Evolutionary conservation across 1,140 invertebrate genomes (phyloP).

Genomic region (Heliconius eleuchia): DNA sequence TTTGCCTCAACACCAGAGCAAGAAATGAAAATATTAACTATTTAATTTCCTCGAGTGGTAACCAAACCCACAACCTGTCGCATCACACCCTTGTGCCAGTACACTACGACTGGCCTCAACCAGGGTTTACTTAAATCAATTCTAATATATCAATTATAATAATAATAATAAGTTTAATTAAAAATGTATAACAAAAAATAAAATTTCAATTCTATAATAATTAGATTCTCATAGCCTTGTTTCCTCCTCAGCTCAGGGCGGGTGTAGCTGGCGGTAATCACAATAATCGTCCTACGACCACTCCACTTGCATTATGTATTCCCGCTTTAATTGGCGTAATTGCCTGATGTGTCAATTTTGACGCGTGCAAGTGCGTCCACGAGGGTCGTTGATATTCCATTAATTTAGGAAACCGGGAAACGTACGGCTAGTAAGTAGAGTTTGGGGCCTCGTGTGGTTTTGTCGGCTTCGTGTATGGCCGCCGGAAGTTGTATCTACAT

Average conservation of each 20-base stretch:
- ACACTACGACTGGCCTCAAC: too few relatives aligned
- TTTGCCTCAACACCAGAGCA: too few relatives aligned
- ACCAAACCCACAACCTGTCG: too few relatives aligned
- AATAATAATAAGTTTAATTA: too few relatives aligned
- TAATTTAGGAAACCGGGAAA: conserved; percentile 49
- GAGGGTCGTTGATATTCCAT: conserved; percentile 55
- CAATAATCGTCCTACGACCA: conserved; percentile 20
- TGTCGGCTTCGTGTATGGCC: conserved; percentile 44
- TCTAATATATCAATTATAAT: too few relatives aligned
- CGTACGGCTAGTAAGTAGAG: conserved; percentile 45
- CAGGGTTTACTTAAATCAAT: too few relatives aligned
- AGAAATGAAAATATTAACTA: too few relatives aligned
- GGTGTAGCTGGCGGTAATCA: conserved; percentile 12
- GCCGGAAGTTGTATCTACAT: conserved; percentile 39
- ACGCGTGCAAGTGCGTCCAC: conserved; percentile 30
- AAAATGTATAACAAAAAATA: too few relatives aligned
- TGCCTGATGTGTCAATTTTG: conserved; percentile 35
- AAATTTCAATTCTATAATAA: neutral
- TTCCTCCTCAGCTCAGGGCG: neutral
- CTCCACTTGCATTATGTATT: conserved; percentile 24
- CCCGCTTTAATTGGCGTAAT: conserved; percentile 29
- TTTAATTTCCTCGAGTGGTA: too few relatives aligned
- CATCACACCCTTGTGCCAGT: too few relatives aligned
- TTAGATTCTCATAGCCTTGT: neutral
- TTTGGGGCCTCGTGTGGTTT: conserved; percentile 50